phyloP scores from a whole-genome alignment of 2,888 invertebrate genomes.

The Punctoribates punctum region DNA sequence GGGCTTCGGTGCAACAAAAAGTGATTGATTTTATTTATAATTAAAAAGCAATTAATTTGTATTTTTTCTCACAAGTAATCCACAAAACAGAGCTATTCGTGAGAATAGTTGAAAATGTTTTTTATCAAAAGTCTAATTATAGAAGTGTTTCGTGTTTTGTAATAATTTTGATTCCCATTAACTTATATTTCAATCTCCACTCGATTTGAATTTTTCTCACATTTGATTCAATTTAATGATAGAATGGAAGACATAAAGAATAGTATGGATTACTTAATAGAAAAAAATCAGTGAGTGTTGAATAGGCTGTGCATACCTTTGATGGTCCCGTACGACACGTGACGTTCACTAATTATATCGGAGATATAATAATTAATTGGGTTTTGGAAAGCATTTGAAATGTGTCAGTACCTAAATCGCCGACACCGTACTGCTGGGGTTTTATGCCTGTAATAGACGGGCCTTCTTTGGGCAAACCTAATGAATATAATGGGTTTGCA shows the following conservation, averaged over 20 bases:
- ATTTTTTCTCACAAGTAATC: not conserved
- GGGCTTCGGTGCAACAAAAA: slow-evolving; percentile 37
- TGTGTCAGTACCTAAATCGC: slow-evolving; percentile 43
- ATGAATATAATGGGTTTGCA: not conserved
- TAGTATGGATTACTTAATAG: not conserved
- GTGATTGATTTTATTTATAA: not conserved
- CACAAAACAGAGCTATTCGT: not conserved
- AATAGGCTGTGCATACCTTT: slow-evolving; percentile 36
- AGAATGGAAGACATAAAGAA: not conserved
- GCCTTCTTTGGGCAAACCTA: slow-evolving; percentile 47
- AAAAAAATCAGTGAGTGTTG: not conserved
- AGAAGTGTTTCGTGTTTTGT: slow-evolving; percentile 12
- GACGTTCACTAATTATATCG: slow-evolving; percentile 44
- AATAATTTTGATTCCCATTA: slow-evolving; percentile 12
- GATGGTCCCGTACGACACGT: slow-evolving; percentile 48
- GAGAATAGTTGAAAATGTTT: not conserved
- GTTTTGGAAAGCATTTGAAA: not conserved
- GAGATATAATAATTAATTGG: not conserved
- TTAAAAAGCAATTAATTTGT: not conserved
- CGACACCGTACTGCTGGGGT: slow-evolving; percentile 46
- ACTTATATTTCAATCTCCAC: not conserved
- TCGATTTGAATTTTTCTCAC: slow-evolving; percentile 25
- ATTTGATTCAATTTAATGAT: not conserved
- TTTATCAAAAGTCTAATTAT: not conserved
- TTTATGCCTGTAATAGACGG: slow-evolving; percentile 47